Percentiles rank a stretch among this genome's conserved stretches.
These are phyloP conservation scores for Gymnothorax javanicus DNA, from an alignment of 2,797 vertebrate genomes.

Conservation along the genomic window DNA sequence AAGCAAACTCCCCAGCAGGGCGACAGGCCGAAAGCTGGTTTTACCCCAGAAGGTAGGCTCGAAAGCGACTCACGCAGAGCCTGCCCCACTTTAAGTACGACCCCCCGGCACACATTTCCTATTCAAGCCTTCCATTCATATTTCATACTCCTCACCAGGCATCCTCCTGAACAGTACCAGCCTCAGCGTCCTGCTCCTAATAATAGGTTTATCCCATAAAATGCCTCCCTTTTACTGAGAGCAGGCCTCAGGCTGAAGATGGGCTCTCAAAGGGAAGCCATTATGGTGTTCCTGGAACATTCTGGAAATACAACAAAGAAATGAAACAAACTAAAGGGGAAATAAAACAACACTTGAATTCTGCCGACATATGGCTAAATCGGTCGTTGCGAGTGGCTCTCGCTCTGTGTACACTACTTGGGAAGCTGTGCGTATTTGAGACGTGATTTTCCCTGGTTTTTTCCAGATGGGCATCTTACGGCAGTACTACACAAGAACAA, in stretches of 20 bases:
- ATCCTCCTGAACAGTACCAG: background rate
- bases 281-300: background rate
- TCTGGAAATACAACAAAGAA: background rate
- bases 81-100: background rate
- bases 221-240: background rate
- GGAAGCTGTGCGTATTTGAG: too few species aligned
- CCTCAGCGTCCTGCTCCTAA: background rate
- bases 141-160: background rate
- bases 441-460: too few species aligned
- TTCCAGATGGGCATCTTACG: too few species aligned
- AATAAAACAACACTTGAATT: too few species aligned
- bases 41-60: background rate
- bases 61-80: background rate
- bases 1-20: background rate
- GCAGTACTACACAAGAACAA: too few species aligned
- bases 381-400: too few species aligned
- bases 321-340: too few species aligned
- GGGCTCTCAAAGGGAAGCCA: background rate
- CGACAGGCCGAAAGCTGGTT: background rate
- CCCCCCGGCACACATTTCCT: background rate
- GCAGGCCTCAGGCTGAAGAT: background rate
- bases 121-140: background rate
- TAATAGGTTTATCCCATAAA: background rate
- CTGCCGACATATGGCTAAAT: too few species aligned
- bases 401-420: too few species aligned